A percentile compares a stretch with the other conserved stretches of the same genome.
phyloP scores from a whole-genome alignment of 2,888 invertebrate genomes.

The Adela reaumurella region DNA sequence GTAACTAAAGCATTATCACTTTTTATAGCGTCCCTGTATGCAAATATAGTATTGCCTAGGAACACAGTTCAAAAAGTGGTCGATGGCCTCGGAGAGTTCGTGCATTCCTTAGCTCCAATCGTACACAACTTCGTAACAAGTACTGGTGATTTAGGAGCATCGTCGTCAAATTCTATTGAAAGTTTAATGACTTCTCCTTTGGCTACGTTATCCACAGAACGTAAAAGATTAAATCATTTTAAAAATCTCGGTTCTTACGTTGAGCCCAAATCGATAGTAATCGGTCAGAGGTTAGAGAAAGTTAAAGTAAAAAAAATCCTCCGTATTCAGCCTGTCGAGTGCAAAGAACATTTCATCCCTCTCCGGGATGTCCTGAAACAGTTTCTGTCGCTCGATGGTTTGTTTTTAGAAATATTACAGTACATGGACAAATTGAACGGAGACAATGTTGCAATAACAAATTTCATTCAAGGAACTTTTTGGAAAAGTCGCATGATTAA shows the following conservation, averaged over 20 bases:
- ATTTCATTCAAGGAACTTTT: constrained; percentile 2
- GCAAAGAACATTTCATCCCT: constrained; percentile 4
- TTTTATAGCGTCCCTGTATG: constrained; percentile 2
- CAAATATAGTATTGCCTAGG: constrained; percentile 1
- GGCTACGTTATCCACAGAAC: constrained; percentile 1
- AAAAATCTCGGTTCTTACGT: constrained; percentile 2
- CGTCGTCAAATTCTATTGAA: background rate
- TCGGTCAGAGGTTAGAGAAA: constrained; percentile 4
- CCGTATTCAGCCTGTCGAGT: background rate
- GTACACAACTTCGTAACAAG: background rate
- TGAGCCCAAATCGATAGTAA: constrained; percentile 3
- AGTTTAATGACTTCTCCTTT: background rate
- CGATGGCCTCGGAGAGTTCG: background rate
- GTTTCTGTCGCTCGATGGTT: constrained; percentile 3
- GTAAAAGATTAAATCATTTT: constrained; percentile 2
- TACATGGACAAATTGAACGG: constrained; percentile 1
- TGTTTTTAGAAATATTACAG: constrained; percentile 2
- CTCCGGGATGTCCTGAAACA: constrained; percentile 4
- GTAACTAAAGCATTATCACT: background rate
- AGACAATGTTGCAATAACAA: background rate
- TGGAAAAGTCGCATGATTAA: constrained; percentile 1
- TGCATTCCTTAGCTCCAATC: background rate
- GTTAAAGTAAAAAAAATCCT: background rate
- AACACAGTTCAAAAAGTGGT: constrained; percentile 1
- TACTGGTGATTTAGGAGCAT: background rate